Percentiles rank a stretch among this genome's conserved stretches.
phyloP scores from a whole-genome alignment of 2,888 invertebrate species.

The Andrena bucephala region DNA sequence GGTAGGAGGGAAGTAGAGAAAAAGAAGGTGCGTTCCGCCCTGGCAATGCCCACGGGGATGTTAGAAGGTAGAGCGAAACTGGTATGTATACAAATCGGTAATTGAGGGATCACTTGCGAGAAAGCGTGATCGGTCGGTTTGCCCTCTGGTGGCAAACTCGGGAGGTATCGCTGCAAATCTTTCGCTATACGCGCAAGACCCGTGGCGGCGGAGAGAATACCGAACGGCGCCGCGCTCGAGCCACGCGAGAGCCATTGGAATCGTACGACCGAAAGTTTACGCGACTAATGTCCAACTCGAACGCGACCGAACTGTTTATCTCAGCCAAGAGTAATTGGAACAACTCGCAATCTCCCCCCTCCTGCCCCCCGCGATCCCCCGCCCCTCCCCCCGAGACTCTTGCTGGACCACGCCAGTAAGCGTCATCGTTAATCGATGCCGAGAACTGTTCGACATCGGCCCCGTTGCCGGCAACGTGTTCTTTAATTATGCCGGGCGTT shows the following conservation, averaged over 20 bases:
- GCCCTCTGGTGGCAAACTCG: too few species aligned
- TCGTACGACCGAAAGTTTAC: slow-evolving; percentile 22
- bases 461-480: background rate
- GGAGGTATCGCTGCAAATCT: background rate
- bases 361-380: background rate
- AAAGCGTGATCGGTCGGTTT: too few species aligned
- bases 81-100: too few species aligned
- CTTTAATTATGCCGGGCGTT: slow-evolving; percentile 29
- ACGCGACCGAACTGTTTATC: slow-evolving; percentile 25
- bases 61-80: too few species aligned
- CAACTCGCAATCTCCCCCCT: background rate
- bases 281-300: slow-evolving; percentile 19
- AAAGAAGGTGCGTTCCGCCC: too few species aligned
- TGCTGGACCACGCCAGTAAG: background rate
- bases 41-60: too few species aligned
- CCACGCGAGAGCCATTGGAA: slow-evolving; percentile 1
- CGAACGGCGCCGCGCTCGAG: slow-evolving; percentile 3
- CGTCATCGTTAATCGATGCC: slow-evolving; percentile 38
- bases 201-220: background rate
- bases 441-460: slow-evolving; percentile 13
- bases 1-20: too few species aligned
- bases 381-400: too few species aligned
- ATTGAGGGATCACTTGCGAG: too few species aligned
- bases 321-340: slow-evolving; percentile 23
- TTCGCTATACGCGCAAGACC: background rate